Evolutionary conservation across 2,113 vertebrate genomes (phyloP), one percentile per base, ranked within the genome.

Genomic region (Corvus cornix): DNA sequence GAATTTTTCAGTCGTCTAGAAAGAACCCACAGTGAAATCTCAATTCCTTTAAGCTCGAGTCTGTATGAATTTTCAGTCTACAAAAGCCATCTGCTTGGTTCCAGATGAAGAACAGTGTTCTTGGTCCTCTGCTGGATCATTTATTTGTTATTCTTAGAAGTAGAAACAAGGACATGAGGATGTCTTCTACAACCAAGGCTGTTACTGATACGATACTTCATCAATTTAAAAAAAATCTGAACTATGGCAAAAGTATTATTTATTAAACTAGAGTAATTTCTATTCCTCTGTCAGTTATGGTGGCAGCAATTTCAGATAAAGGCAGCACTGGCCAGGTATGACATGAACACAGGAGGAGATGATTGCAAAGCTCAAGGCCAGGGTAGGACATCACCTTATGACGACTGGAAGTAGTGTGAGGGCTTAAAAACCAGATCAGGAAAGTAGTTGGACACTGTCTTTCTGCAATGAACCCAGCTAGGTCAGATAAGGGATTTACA

Each of bases 201-300:
- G 4, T 55, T 87, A 28, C 8, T 37, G 46, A 13, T 19, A 51
- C 0, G 0, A 12, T 35, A 68, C 1, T 15, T 75, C 18, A 75
- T 43, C 4, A n/a, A n/a, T 26, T 87, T 24, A 69, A 72, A 53
- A 52, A 1, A 6, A 33, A 48, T 26, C 26, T 9, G 30, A 59
- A 64, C 15, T 49, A 49, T 41, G 13, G 83, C 41, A 69, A 11
- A 5, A 48, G 15, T 53, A 37, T 63, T 72, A 19, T 46, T 91
- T 86, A 58, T 82, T 55, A 79, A 58, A 39, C 23, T 10, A 39
- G 12, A 39, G 5, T 59, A 26, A 56, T 76, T 73, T 7, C 8
- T 81, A 3, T 70, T 87, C 11, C 7, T 82, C 22, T 72, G 15
- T 46, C 22, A 62, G 19, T 26, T 66, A 16, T 13, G 37, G 31